These are phyloP conservation scores for Tetrao urogallus DNA, from an alignment of 2,113 vertebrate genomes.

Conservation along the genomic window DNA sequence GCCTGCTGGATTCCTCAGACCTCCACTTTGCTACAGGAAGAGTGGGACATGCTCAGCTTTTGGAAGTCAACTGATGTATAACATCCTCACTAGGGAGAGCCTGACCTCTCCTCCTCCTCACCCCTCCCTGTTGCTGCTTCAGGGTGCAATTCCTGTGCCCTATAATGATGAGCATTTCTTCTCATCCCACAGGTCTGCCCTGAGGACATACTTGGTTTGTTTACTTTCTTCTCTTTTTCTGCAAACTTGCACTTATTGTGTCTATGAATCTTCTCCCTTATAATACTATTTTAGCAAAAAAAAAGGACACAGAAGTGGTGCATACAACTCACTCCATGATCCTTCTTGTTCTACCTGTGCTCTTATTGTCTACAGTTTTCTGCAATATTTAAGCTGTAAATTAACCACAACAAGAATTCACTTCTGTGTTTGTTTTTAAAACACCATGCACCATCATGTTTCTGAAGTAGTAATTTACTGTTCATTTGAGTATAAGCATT, in stretches of 20 bases:
- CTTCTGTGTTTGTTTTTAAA: background rate
- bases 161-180: background rate
- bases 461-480: background rate
- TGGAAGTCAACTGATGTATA: background rate
- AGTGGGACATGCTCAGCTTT: background rate
- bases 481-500: background rate
- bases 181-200: background rate
- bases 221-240: background rate
- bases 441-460: background rate
- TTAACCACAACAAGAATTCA: background rate
- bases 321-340: background rate
- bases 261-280: background rate
- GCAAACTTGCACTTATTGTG: background rate
- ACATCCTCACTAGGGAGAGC: background rate
- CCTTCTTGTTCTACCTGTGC: background rate
- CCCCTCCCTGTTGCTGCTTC: fast-evolving
- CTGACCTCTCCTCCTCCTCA: background rate
- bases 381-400: background rate
- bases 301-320: background rate
- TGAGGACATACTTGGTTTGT: background rate
- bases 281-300: background rate
- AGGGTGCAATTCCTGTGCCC: background rate
- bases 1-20: background rate
- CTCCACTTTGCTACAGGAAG: background rate
- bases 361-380: fast-evolving